phyloP scores from a whole-genome alignment of 1,140 invertebrate species.

The Penaeus indicus region DNA sequence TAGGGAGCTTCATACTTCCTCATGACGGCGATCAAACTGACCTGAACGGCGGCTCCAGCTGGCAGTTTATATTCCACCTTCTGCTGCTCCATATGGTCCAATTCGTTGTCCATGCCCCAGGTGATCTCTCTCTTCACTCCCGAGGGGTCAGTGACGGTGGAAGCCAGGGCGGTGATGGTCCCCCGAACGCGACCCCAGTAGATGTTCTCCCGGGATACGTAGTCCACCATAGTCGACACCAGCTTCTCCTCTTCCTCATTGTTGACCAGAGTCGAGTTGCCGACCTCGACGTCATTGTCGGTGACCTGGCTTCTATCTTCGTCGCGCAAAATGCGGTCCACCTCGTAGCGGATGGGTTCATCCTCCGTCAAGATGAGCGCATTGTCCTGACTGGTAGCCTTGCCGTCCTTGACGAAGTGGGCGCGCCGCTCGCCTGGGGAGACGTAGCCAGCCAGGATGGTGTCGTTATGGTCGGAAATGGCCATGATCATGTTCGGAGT shows the following conservation, averaged over 20 bases:
- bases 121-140: conserved; percentile 40
- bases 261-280: conserved; percentile 40
- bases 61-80: conserved; percentile 47
- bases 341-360: conserved; percentile 48
- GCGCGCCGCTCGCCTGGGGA: conserved; percentile 23
- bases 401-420: conserved; percentile 39
- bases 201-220: neutral
- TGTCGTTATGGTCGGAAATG: conserved; percentile 25
- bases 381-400: neutral
- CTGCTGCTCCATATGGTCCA: conserved; percentile 30
- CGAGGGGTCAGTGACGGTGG: conserved; percentile 40
- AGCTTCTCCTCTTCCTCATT: conserved; percentile 12
- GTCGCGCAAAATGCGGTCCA: conserved; percentile 47
- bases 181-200: conserved; percentile 60
- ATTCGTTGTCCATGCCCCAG: conserved; percentile 45
- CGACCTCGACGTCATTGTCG: conserved; percentile 14
- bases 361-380: conserved; percentile 54
- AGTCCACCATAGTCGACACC: conserved; percentile 39
- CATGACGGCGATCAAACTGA: conserved; percentile 52
- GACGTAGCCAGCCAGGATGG: conserved; percentile 44
- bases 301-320: conserved; percentile 13
- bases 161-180: conserved; percentile 31
- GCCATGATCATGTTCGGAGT: conserved; percentile 48
- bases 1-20: conserved; percentile 50
- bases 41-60: conserved; percentile 46